A percentile compares a stretch with the other conserved stretches of the same genome.
These are phyloP conservation scores for Cheilosia urbana DNA, from an alignment of 2,888 invertebrate genomes.

Conservation along the genomic window DNA sequence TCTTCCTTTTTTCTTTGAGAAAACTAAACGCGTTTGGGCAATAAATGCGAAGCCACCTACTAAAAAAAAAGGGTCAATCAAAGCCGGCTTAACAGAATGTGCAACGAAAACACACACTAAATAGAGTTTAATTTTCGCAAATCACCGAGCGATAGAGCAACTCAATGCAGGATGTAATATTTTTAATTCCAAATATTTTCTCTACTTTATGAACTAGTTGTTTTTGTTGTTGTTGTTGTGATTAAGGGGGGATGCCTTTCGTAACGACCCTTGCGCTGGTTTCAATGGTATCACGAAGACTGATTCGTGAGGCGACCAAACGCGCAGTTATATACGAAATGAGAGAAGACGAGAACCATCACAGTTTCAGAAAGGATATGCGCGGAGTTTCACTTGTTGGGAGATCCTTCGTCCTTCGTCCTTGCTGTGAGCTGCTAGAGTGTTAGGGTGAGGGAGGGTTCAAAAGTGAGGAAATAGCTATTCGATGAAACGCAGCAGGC, in stretches of 20 bases:
- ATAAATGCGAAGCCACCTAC: conserved; percentile 33
- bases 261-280: conserved; percentile 69
- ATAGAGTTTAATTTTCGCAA: conserved; percentile 33
- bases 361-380: conserved; percentile 63
- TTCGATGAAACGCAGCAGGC: conserved; percentile 35
- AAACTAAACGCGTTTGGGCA: conserved; percentile 40
- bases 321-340: conserved; percentile 73
- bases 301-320: conserved; percentile 69
- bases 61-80: conserved; percentile 49
- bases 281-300: conserved; percentile 74
- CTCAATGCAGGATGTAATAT: conserved; percentile 41
- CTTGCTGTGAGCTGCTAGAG: conserved; percentile 29
- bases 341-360: conserved; percentile 59
- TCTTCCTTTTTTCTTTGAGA: not conserved
- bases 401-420: conserved; percentile 67
- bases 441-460: not conserved
- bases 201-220: conserved; percentile 56
- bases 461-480: conserved; percentile 17
- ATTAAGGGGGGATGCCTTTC: conserved; percentile 53
- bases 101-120: conserved; percentile 33
- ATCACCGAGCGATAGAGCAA: conserved; percentile 49
- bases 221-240: conserved; percentile 72
- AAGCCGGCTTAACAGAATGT: conserved; percentile 54
- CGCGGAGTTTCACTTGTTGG: conserved; percentile 73
- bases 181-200: conserved; percentile 55